Conservation (phyloP, 2,797 vertebrate genomes). For the Miichthys miiuy region DNA sequence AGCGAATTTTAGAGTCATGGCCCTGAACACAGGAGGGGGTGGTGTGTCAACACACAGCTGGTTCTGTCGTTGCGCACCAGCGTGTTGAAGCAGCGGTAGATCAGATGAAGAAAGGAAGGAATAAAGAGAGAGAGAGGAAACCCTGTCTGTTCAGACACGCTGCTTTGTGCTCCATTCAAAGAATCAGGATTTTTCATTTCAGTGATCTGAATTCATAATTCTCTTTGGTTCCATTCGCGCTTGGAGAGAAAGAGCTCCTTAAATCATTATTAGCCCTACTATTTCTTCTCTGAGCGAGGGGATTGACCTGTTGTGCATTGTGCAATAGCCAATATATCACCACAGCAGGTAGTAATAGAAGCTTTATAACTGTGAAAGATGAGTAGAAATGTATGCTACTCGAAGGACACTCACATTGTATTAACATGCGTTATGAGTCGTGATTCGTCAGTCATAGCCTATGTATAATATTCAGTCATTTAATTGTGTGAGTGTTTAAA, state of each 20-base stretch:
- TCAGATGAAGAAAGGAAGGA: slow-evolving; percentile 16
- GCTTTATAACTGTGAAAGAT: slow-evolving; percentile 68
- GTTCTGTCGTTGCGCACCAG: slow-evolving; percentile 56
- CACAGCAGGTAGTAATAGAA: slow-evolving; percentile 65
- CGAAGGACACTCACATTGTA: slow-evolving; percentile 62
- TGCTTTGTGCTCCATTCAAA: slow-evolving; percentile 68
- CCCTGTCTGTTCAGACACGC: slow-evolving; percentile 64
- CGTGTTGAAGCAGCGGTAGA: slow-evolving; percentile 52
- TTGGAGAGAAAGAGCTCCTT: slow-evolving; percentile 52
- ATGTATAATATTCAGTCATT: slow-evolving; percentile 70
- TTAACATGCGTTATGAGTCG: slow-evolving; percentile 71
- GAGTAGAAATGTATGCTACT: slow-evolving; percentile 45
- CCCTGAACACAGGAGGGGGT: slow-evolving; percentile 37
- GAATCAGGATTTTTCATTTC: slow-evolving; percentile 52
- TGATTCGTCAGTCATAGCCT: slow-evolving; percentile 70
- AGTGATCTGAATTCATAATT: slow-evolving; percentile 61
- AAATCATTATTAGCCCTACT: slow-evolving; percentile 40
- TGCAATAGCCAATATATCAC: slow-evolving; percentile 56
- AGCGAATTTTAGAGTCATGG: slow-evolving; percentile 61
- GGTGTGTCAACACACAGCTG: slow-evolving; percentile 61
- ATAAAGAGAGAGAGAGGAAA: slow-evolving; percentile 15
- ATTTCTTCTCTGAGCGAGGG: slow-evolving; percentile 36
- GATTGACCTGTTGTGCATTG: slow-evolving; percentile 64
- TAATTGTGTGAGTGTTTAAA: slow-evolving; percentile 69
- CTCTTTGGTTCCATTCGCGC: slow-evolving; percentile 56